Percentiles rank a stretch among this genome's conserved stretches.
Evolutionary conservation across 2,888 invertebrate genomes (phyloP).

Genomic region (Cantharis flavilabris): DNA sequence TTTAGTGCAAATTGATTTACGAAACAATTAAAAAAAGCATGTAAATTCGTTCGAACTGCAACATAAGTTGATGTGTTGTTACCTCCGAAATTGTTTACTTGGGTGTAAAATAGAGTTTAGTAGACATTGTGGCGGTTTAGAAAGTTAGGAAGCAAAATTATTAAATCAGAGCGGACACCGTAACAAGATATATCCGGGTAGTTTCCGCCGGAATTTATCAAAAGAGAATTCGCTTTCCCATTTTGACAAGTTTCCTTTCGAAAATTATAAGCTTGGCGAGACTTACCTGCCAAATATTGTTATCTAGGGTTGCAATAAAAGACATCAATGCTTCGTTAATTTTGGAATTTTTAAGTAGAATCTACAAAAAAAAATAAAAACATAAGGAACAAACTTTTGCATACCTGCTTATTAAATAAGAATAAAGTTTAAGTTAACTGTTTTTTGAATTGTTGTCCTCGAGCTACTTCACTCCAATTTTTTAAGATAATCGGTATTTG

Average conservation of each 20-base stretch:
- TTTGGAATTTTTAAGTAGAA: background rate
- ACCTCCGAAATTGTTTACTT: background rate
- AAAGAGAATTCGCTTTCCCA: conserved; percentile 13
- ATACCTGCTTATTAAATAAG: conserved; percentile 7
- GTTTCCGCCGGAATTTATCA: conserved; percentile 51
- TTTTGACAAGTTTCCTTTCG: background rate
- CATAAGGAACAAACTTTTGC: background rate
- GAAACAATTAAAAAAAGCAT: background rate
- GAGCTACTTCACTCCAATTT: conserved; percentile 10
- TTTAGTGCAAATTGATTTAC: conserved; percentile 21
- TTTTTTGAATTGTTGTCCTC: conserved; percentile 16
- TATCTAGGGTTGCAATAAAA: conserved; percentile 59
- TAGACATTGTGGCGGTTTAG: conserved; percentile 18
- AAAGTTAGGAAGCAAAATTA: conserved; percentile 42
- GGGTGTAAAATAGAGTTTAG: conserved; percentile 6
- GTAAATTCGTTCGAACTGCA: too few relatives aligned
- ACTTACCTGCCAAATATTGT: conserved; percentile 61
- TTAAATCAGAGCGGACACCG: conserved; percentile 56
- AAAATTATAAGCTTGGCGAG: background rate
- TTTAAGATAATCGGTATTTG: conserved; percentile 14
- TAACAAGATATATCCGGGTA: conserved; percentile 58
- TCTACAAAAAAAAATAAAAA: background rate
- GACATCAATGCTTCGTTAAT: conserved; percentile 52
- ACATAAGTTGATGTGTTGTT: too few relatives aligned
- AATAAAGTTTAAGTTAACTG: conserved; percentile 14